Evolutionary conservation across 2,888 invertebrate genomes (phyloP).

Genomic region (Tenodera sinensis): DNA sequence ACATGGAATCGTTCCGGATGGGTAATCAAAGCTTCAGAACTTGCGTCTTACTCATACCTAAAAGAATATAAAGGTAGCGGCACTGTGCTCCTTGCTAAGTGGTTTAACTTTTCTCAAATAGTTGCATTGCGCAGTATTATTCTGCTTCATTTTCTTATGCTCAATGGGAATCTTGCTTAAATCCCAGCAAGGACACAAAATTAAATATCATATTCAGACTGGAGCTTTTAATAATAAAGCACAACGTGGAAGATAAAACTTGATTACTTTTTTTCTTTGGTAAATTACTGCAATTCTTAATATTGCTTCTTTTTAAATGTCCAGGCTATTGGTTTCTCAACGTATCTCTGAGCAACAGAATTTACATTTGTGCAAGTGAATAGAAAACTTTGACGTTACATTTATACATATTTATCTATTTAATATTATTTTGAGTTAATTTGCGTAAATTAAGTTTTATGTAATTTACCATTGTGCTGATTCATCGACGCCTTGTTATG

Average conservation of each 20-base stretch:
- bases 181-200: background rate
- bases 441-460: too few relatives aligned
- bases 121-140: background rate
- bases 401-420: too few relatives aligned
- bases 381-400: too few relatives aligned
- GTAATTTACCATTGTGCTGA: too few relatives aligned
- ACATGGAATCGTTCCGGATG: background rate
- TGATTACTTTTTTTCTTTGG: too few relatives aligned
- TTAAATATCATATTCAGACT: background rate
- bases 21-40: background rate
- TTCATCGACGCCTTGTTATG: too few relatives aligned
- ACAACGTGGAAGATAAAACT: background rate
- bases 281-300: too few relatives aligned
- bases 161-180: background rate
- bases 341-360: too few relatives aligned
- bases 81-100: background rate
- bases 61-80: background rate
- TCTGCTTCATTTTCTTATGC: background rate
- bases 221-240: background rate
- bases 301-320: too few relatives aligned
- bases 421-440: too few relatives aligned
- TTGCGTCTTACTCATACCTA: background rate
- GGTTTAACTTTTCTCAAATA: background rate
- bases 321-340: too few relatives aligned
- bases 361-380: too few relatives aligned